Evolutionary conservation across 2,888 invertebrate species (phyloP).

Genomic region (Matsumyia berberina): DNA sequence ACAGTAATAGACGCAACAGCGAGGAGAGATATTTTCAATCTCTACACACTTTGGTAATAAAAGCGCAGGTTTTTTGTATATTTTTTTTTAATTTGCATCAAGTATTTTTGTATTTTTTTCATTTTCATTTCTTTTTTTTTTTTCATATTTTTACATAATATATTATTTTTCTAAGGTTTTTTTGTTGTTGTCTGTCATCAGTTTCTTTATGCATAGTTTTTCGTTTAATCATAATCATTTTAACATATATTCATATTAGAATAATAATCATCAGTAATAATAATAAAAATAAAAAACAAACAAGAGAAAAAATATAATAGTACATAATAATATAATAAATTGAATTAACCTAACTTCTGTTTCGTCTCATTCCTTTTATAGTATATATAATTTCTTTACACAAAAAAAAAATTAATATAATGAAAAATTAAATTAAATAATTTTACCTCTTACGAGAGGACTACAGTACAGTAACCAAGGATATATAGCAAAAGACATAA

Average conservation of each 20-base stretch:
- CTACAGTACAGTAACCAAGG: slow-evolving; percentile 54
- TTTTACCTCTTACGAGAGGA: slow-evolving; percentile 24
- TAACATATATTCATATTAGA: slow-evolving; percentile 76
- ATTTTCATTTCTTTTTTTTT: slow-evolving; percentile 61
- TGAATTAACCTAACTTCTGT: slow-evolving; percentile 66
- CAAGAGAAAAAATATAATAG: slow-evolving; percentile 55
- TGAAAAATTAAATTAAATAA: slow-evolving; percentile 42
- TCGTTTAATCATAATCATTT: slow-evolving; percentile 71
- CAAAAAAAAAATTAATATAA: slow-evolving; percentile 23
- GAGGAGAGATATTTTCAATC: no score
- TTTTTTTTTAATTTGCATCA: slow-evolving; percentile 74
- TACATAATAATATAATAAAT: slow-evolving; percentile 51
- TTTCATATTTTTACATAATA: slow-evolving; percentile 75
- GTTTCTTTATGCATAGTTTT: slow-evolving; percentile 73
- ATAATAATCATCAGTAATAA: slow-evolving; percentile 73
- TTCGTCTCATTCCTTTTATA: slow-evolving; percentile 37
- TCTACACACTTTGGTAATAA: no score
- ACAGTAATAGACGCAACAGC: no score
- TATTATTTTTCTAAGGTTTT: slow-evolving; percentile 75
- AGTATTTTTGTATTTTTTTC: slow-evolving; percentile 74
- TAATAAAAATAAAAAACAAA: slow-evolving; percentile 75
- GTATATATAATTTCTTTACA: slow-evolving; percentile 41
- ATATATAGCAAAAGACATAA: slow-evolving; percentile 56
- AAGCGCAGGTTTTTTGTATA: no score
- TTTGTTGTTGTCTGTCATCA: slow-evolving; percentile 65